Conservation (phyloP, 2,113 vertebrate species). For the Sterna hirundo region DNA sequence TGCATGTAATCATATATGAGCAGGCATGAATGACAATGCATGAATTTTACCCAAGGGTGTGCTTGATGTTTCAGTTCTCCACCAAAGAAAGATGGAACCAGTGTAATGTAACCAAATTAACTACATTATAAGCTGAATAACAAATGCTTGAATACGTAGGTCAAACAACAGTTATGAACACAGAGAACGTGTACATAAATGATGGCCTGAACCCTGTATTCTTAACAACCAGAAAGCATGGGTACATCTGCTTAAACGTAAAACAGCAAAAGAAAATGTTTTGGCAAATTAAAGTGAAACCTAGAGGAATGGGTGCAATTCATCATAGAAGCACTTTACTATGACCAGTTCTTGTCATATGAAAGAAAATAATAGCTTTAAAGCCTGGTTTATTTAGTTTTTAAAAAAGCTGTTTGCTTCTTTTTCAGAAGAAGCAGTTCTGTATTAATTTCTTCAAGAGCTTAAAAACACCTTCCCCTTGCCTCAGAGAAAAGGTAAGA, state of each 20-base stretch:
- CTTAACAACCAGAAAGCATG: not conserved
- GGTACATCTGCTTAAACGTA: not conserved
- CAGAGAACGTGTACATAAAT: not conserved
- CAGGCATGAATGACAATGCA: not conserved
- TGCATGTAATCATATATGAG: not conserved
- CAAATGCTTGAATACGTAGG: not conserved
- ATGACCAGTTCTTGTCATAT: not conserved
- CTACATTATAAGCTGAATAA: not conserved
- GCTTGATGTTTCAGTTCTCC: not conserved
- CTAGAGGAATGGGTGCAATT: not conserved
- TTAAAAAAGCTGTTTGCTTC: not conserved
- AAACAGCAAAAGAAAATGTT: not conserved
- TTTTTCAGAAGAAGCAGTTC: not conserved
- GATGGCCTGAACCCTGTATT: not conserved
- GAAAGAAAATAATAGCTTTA: not conserved
- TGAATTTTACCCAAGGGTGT: not conserved
- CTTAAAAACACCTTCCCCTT: not conserved
- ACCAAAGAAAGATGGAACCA: not conserved
- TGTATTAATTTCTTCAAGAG: not conserved
- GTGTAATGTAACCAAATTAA: not conserved
- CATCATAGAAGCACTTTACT: not conserved
- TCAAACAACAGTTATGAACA: not conserved
- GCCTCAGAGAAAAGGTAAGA: not conserved
- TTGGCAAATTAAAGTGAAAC: not conserved
- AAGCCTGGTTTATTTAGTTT: not conserved